Evolutionary conservation across 2,113 vertebrate species (phyloP), one percentile per base, ranked within the genome.

Genomic region (Etheostoma cragini): DNA sequence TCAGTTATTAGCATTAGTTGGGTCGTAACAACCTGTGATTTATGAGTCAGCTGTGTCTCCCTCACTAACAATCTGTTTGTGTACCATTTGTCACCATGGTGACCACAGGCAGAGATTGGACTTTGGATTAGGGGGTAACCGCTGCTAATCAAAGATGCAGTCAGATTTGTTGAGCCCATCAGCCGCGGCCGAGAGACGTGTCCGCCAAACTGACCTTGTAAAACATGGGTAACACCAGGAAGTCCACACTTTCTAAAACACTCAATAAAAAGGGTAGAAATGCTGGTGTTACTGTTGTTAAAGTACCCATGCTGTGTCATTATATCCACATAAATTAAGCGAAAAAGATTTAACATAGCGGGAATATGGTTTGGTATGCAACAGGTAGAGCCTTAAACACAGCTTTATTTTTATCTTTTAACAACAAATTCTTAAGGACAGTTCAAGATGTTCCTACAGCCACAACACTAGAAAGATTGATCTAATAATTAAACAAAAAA

Each of bases 71-170:
- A 77, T 52, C 62, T 33, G 53, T 30, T 47, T 68, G 79, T 84
- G 65, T 72, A 78, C 38, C 13, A n/a, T 61, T 45, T 1, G 5
- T 91, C 61, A 35, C 91, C 84, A 89, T 90, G 67, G 87, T 46
- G 66, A 91, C 81, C 22, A 33, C 21, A 62, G 62, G 64, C 53
- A 24, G 35, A 80, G 65, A 54, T 7, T 45, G 79, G 74, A 91
- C 86, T 91, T 90, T 89, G 87, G 78, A 85, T 83, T 15, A 6
- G 26, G n/a, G 78, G 78, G 65, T 50, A 68, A 85, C 66, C 17
- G 16, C 70, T 17, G 62, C 50, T 77, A 76, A 83, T 84, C 76
- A 87, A 69, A 81, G 82, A 86, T 61, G 64, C 22, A 72, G 52
- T 26, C 62, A 35, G 26, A 38, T 73, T 72, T 68, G 33, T 50